Conservation (phyloP, 1,140 invertebrate genomes). For the Hermatobates lingyangjiaoensis region DNA sequence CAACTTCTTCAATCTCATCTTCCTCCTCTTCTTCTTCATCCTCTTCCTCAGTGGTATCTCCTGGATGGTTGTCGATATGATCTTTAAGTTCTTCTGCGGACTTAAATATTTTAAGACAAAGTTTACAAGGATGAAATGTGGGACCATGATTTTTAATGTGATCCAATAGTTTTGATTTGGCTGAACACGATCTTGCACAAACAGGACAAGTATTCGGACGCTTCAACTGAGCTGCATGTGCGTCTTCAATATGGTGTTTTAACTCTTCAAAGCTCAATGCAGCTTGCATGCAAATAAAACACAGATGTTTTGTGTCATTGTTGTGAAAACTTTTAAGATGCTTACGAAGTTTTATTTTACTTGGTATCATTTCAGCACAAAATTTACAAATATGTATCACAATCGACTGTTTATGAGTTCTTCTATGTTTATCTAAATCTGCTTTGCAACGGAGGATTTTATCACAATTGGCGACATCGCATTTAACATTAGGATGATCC, state of each 20-base stretch:
- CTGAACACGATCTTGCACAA: slow-evolving; percentile 37
- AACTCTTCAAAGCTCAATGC: slow-evolving; percentile 34
- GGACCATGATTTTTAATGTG: slow-evolving; percentile 38
- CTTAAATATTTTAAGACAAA: slow-evolving; percentile 35
- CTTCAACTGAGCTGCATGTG: slow-evolving; percentile 28
- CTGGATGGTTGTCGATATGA: slow-evolving; percentile 16
- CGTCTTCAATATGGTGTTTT: slow-evolving; percentile 32
- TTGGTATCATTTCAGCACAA: slow-evolving; percentile 36
- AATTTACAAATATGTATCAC: slow-evolving; percentile 28
- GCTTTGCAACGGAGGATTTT: slow-evolving; percentile 34
- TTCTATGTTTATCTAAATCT: slow-evolving; percentile 31
- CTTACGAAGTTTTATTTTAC: slow-evolving; percentile 37
- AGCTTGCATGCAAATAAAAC: slow-evolving; percentile 35
- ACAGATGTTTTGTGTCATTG: slow-evolving; percentile 28
- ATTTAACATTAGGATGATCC: slow-evolving; percentile 31
- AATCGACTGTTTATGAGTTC: slow-evolving; percentile 33
- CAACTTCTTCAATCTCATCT: slow-evolving; percentile 10
- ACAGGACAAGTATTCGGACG: slow-evolving; percentile 35
- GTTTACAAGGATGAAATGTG: slow-evolving; percentile 35
- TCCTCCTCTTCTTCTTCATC: slow-evolving; percentile 12
- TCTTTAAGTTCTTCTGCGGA: slow-evolving; percentile 26
- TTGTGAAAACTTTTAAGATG: slow-evolving; percentile 29
- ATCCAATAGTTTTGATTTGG: slow-evolving; percentile 37
- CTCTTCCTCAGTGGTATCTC: slow-evolving; percentile 11
- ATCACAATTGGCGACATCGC: slow-evolving; percentile 27